These are phyloP conservation scores for Chloropsis cyanopogon DNA, from an alignment of 2,113 vertebrate species.

Conservation along the genomic window DNA sequence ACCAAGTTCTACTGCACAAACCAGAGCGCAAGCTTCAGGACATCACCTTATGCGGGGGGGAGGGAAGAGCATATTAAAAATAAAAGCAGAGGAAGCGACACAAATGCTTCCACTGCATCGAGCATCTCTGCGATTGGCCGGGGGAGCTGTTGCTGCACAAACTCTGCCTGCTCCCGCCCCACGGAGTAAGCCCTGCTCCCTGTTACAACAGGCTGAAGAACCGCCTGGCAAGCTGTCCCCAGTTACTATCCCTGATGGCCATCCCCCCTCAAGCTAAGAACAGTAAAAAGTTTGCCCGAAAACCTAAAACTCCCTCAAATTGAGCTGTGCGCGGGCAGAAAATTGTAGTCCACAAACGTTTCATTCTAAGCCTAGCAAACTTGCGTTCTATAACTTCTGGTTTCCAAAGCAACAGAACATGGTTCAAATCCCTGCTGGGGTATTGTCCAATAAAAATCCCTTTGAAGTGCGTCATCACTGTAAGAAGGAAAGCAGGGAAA, in stretches of 20 bases:
- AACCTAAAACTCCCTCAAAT: neutral
- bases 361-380: neutral
- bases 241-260: neutral
- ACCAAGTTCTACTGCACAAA: neutral
- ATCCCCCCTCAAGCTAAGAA: neutral
- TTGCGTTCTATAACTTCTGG: neutral
- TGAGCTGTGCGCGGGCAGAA: neutral
- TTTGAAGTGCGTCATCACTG: neutral
- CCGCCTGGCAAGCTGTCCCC: neutral
- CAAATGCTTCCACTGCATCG: neutral
- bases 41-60: neutral
- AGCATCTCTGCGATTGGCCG: neutral
- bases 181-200: neutral
- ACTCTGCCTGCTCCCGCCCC: neutral
- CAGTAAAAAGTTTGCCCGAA: neutral
- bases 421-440: neutral
- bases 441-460: neutral
- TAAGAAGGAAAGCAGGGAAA: neutral
- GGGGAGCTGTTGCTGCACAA: neutral
- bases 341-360: neutral
- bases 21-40: neutral
- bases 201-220: neutral
- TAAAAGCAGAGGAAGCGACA: neutral
- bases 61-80: neutral
- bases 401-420: slow-evolving; percentile 45